These are phyloP conservation scores for Mixornis gularis DNA, from an alignment of 2,113 vertebrate genomes.

Conservation along the genomic window DNA sequence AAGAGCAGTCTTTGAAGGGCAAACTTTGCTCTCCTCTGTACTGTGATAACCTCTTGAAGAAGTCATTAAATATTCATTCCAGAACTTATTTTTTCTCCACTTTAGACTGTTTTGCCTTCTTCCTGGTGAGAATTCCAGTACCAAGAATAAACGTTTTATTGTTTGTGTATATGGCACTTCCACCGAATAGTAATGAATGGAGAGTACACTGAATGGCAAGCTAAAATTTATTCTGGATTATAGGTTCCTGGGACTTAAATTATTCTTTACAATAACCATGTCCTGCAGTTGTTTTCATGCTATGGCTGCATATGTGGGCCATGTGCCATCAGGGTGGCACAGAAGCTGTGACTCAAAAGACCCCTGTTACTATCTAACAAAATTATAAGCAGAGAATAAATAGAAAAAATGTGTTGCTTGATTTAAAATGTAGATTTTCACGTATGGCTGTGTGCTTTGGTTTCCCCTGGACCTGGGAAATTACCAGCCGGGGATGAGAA, in stretches of 20 bases:
- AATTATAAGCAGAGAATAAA: background rate
- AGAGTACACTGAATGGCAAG: background rate
- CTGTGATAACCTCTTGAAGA: constrained; percentile 14
- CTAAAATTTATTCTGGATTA: constrained; percentile 33
- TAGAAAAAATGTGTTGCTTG: background rate
- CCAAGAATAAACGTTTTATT: constrained; percentile 28
- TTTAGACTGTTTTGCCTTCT: background rate
- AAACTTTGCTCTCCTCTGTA: constrained; percentile 19
- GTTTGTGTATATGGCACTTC: background rate
- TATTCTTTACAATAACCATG: constrained; percentile 28
- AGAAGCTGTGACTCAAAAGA: background rate
- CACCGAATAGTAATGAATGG: constrained; percentile 30
- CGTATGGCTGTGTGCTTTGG: background rate
- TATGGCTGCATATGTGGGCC: constrained; percentile 19
- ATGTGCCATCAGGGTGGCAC: background rate
- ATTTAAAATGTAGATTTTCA: background rate
- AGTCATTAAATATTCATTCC: constrained; percentile 56
- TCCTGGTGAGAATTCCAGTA: background rate
- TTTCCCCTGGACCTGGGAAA: background rate
- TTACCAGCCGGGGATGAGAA: background rate
- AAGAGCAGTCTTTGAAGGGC: constrained; percentile 16
- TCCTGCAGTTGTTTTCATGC: constrained; percentile 18
- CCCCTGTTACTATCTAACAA: background rate
- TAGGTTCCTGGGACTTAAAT: constrained; percentile 5
- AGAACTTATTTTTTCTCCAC: background rate